These are phyloP conservation scores for Jacana jacana DNA, from an alignment of 2,113 vertebrate species.

Conservation along the genomic window DNA sequence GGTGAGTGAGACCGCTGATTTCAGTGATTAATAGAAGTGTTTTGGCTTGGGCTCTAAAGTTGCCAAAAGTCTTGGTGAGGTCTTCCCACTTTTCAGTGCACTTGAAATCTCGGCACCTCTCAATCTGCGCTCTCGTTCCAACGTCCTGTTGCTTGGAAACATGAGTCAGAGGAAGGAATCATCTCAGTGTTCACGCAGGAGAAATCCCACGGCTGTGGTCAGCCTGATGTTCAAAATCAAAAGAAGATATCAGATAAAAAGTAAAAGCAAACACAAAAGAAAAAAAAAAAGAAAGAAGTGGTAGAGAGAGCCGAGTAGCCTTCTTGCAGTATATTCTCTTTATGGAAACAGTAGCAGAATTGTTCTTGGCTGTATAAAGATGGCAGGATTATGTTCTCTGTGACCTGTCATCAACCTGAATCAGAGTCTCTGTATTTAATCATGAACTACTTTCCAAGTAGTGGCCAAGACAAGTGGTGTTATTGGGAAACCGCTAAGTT, in stretches of 20 bases:
- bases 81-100: neutral
- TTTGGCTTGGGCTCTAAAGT: neutral
- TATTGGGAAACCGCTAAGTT: neutral
- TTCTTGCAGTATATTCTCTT: neutral
- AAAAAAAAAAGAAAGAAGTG: neutral
- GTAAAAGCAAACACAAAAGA: neutral
- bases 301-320: neutral
- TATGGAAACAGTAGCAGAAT: neutral
- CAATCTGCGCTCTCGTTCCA: neutral
- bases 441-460: neutral
- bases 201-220: neutral
- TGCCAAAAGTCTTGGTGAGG: neutral
- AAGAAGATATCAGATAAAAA: neutral
- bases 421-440: neutral
- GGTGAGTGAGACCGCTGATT: neutral
- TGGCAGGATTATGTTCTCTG: neutral
- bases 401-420: neutral
- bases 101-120: neutral
- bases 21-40: neutral
- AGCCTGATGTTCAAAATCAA: neutral
- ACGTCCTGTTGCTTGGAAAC: conserved; percentile 33
- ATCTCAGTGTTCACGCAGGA: neutral
- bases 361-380: neutral
- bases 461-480: no score
- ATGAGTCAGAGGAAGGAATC: neutral